Evolutionary conservation across 1,140 invertebrate genomes (phyloP).

Genomic region (Macrotrachela quadricornifera): DNA sequence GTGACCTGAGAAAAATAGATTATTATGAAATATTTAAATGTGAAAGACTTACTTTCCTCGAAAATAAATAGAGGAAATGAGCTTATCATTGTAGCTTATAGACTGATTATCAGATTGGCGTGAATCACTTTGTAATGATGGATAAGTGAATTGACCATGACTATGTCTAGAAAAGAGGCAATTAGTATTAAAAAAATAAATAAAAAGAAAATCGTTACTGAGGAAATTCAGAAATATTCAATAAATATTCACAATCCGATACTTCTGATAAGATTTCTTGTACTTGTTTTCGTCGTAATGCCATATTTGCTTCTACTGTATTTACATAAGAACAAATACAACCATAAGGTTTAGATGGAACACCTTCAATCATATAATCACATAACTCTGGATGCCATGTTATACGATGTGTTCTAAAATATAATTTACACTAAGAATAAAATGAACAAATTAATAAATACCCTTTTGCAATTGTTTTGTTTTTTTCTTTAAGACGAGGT

Average conservation of each 20-base stretch:
- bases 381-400: conserved; percentile 89
- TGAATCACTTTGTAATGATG: too few relatives aligned
- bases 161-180: too few relatives aligned
- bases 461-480: conserved; percentile 34
- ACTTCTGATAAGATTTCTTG: conserved; percentile 47
- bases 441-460: neutral
- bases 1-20: too few relatives aligned
- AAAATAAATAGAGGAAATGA: conserved; percentile 74
- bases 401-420: too few relatives aligned
- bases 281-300: conserved; percentile 53
- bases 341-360: conserved; percentile 66
- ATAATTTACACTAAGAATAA: too few relatives aligned
- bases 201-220: conserved; percentile 27
- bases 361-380: conserved; percentile 95
- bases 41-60: conserved; percentile 47
- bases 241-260: conserved; percentile 43
- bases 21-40: too few relatives aligned
- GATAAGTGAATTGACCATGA: too few relatives aligned
- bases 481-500: conserved; percentile 49
- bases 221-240: conserved; percentile 75
- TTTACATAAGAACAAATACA: conserved; percentile 80
- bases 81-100: conserved; percentile 72
- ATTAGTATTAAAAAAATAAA: too few relatives aligned
- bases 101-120: too few relatives aligned
- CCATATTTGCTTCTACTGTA: conserved; percentile 92